phyloP scores from a whole-genome alignment of 2,888 invertebrate genomes.

The Entomobrya multifasciata region DNA sequence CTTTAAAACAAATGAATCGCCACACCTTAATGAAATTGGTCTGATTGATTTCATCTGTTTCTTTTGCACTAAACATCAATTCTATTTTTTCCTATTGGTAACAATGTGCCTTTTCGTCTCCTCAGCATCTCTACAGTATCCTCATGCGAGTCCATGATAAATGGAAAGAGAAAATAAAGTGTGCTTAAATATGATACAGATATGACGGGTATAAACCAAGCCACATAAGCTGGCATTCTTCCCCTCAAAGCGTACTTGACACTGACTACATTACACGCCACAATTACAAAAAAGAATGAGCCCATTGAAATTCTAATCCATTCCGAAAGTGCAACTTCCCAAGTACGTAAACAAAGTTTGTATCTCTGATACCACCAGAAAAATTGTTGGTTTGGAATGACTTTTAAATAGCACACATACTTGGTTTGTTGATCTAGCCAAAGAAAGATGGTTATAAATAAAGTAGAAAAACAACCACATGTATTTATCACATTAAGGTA shows the following conservation, averaged over 20 bases:
- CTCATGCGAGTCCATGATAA: neutral
- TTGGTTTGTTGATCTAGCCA: conserved; percentile 17
- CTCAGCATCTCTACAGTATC: neutral
- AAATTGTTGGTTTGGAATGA: neutral
- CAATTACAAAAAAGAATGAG: conserved; percentile 3
- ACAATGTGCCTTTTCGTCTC: neutral
- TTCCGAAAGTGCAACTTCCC: neutral
- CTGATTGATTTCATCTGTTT: neutral
- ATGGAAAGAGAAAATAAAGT: conserved; percentile 5
- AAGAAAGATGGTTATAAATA: neutral
- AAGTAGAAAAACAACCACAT: neutral
- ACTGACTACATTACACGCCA: neutral
- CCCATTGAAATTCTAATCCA: conserved; percentile 37
- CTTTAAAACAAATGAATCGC: conserved; percentile 15
- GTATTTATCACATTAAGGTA: neutral
- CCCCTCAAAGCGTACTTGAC: neutral
- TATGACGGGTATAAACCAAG: neutral
- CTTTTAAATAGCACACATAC: neutral
- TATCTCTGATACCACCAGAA: neutral
- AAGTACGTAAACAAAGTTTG: neutral
- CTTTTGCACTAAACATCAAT: neutral
- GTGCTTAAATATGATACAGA: neutral
- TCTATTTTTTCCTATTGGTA: neutral
- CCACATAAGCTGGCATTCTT: neutral
- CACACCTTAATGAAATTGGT: conserved; percentile 11